These are phyloP conservation scores for Nanorana parkeri DNA, from an alignment of 2,113 vertebrate genomes.

Conservation along the genomic window DNA sequence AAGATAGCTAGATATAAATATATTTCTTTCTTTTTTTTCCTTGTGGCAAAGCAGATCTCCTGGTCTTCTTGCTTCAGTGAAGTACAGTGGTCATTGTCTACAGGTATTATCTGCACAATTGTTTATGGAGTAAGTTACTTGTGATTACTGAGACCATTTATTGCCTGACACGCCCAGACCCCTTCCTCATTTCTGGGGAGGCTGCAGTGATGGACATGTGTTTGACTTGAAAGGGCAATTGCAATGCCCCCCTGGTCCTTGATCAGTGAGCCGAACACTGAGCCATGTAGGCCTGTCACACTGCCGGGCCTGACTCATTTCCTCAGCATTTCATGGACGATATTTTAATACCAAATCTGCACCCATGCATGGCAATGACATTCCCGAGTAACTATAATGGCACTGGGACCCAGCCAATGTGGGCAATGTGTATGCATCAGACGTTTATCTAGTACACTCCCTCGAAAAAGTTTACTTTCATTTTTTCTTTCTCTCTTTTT, in stretches of 20 bases:
- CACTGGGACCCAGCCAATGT: not conserved
- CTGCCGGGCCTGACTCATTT: constrained; percentile 71
- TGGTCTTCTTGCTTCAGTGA: too few relatives aligned
- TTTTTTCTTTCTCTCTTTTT: too few relatives aligned
- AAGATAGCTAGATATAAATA: too few relatives aligned
- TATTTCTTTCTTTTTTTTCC: too few relatives aligned
- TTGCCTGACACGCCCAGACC: constrained; percentile 52
- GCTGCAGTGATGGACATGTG: constrained; percentile 75
- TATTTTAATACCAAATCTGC: constrained; percentile 80
- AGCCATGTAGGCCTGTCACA: constrained; percentile 70
- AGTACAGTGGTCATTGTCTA: too few relatives aligned
- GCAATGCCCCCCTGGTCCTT: constrained; percentile 73
- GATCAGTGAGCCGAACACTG: constrained; percentile 81
- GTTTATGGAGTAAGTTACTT: constrained; percentile 30
- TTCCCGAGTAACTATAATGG: constrained; percentile 59
- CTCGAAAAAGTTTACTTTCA: too few relatives aligned
- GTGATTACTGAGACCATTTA: constrained; percentile 37
- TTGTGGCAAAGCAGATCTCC: too few relatives aligned
- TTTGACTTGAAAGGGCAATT: constrained; percentile 77
- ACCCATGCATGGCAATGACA: constrained; percentile 73
- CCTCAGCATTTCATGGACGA: constrained; percentile 84
- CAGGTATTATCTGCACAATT: constrained; percentile 26
- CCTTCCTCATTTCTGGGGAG: constrained; percentile 64
- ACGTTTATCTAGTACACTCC: too few relatives aligned
- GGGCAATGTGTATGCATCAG: too few relatives aligned